Percentiles rank a stretch among this genome's conserved stretches.
Evolutionary conservation across 2,797 vertebrate genomes (phyloP).

Genomic region (Tadarida brasiliensis): DNA sequence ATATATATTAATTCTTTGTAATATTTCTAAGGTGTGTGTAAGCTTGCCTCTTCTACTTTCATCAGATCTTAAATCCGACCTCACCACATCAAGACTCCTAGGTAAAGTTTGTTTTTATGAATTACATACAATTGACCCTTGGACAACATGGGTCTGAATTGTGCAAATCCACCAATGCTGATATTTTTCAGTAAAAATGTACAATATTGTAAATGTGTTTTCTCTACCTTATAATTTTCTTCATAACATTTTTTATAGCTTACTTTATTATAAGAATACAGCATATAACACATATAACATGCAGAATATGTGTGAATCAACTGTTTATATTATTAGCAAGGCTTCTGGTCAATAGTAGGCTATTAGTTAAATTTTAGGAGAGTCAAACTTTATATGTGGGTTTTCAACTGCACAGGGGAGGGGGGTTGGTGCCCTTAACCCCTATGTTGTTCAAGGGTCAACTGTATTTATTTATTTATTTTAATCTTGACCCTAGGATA

Average conservation of each 20-base stretch:
- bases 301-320: neutral
- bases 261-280: neutral
- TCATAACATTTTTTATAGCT: neutral
- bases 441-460: neutral
- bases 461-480: neutral
- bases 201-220: neutral
- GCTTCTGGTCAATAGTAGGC: neutral
- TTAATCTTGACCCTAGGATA: neutral
- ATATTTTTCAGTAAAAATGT: neutral
- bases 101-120: constrained; percentile 23
- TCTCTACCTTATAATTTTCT: neutral
- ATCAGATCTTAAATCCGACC: neutral
- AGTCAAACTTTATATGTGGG: neutral
- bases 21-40: neutral
- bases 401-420: neutral
- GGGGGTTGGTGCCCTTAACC: neutral
- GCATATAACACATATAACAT: neutral
- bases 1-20: constrained; percentile 13
- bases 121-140: neutral
- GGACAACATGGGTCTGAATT: neutral
- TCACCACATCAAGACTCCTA: neutral
- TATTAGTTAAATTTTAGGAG: neutral
- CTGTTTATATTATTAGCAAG: neutral
- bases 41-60: neutral
- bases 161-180: neutral